Percentiles rank a stretch among this genome's conserved stretches.
phyloP scores from a whole-genome alignment of 2,113 vertebrate genomes.

The Perca fluviatilis region DNA sequence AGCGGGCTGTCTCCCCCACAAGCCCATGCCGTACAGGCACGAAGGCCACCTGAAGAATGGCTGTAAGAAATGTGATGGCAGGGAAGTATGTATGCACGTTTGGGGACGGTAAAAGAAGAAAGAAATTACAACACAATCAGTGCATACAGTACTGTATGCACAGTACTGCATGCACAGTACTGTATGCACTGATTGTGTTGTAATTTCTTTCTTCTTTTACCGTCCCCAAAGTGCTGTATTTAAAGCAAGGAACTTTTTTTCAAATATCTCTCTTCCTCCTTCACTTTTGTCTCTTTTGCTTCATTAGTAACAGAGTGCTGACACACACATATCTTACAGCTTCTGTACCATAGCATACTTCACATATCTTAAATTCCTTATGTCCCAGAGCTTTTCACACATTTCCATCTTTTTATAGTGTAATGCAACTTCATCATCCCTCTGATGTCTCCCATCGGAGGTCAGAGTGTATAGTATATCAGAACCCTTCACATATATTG shows the following conservation, averaged over 20 bases:
- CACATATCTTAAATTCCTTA: constrained; percentile 20
- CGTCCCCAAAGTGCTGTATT: not conserved
- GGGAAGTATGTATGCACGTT: not conserved
- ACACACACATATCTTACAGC: constrained; percentile 14
- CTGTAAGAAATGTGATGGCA: constrained; percentile 21
- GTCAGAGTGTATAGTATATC: constrained; percentile 16
- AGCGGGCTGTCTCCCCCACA: constrained; percentile 40
- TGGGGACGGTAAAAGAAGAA: not conserved
- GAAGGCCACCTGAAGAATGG: constrained; percentile 43
- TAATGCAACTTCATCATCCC: constrained; percentile 27
- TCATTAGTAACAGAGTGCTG: constrained; percentile 4
- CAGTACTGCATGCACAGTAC: too few species aligned
- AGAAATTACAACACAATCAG: not conserved
- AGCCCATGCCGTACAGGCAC: constrained; percentile 25
- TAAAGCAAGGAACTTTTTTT: not conserved
- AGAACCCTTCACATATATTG: constrained; percentile 14
- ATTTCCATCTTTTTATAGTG: constrained; percentile 16
- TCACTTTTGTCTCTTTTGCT: constrained; percentile 22
- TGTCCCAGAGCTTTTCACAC: constrained; percentile 5
- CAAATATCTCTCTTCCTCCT: not conserved
- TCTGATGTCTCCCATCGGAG: constrained; percentile 27
- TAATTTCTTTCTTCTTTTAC: not conserved
- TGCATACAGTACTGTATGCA: not conserved
- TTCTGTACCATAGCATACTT: constrained; percentile 1
- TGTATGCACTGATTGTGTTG: not conserved